A percentile compares a stretch with the other conserved stretches of the same genome.
Evolutionary conservation across 2,888 invertebrate species (phyloP).

Genomic region (Drosophila dives): DNA sequence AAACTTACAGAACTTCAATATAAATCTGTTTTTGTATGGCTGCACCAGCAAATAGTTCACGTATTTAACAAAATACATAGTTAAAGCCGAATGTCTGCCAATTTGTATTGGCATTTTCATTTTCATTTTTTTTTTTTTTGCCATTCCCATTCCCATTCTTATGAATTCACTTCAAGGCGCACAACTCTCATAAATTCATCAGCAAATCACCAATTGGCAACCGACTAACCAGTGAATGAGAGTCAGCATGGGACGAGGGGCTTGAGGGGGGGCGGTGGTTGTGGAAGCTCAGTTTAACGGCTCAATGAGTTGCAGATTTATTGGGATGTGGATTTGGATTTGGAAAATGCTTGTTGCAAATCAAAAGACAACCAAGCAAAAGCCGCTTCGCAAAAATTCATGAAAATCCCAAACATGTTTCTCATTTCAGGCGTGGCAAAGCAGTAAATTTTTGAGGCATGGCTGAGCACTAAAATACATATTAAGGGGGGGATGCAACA

Average conservation of each 20-base stretch:
- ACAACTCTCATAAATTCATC: conserved; percentile 73
- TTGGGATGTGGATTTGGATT: conserved; percentile 40
- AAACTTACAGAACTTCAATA: background rate
- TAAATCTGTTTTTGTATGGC: conserved; percentile 14
- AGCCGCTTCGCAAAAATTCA: conserved; percentile 7
- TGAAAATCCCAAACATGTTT: conserved; percentile 18
- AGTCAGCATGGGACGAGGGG: background rate
- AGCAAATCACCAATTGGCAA: conserved; percentile 52
- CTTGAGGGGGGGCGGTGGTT: background rate
- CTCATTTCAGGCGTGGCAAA: conserved; percentile 1
- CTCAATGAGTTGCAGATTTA: conserved; percentile 68
- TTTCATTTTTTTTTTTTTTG: conserved; percentile 27
- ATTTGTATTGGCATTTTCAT: conserved; percentile 48
- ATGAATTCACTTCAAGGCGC: conserved; percentile 27
- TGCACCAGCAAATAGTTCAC: conserved; percentile 36
- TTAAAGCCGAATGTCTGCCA: conserved; percentile 58
- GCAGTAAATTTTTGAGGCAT: background rate
- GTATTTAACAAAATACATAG: conserved; percentile 64
- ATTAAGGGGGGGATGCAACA: background rate
- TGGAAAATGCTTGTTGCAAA: conserved; percentile 28
- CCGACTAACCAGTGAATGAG: conserved; percentile 20
- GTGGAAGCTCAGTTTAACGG: conserved; percentile 56
- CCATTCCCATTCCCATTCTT: conserved; percentile 2
- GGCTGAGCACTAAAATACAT: background rate
- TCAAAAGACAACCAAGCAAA: conserved; percentile 30